Evolutionary conservation across 1,140 invertebrate species (phyloP).

Genomic region (Calycopis cecrops): DNA sequence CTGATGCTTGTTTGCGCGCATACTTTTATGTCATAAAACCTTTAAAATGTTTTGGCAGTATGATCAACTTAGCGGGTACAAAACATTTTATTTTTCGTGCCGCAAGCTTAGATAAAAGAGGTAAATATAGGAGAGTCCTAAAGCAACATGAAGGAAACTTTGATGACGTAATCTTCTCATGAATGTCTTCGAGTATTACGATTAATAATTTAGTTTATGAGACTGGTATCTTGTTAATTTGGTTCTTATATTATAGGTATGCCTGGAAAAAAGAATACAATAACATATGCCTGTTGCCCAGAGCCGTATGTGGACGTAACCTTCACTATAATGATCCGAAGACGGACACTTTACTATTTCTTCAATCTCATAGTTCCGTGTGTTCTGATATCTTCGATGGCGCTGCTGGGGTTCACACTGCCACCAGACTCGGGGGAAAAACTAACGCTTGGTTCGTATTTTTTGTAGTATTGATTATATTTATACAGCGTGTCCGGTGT

Average conservation of each 20-base stretch:
- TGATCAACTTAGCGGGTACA: no score
- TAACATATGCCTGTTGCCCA: slow-evolving; percentile 89
- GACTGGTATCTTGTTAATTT: background rate
- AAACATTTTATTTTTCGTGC: no score
- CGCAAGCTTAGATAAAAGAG: no score
- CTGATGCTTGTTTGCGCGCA: no score
- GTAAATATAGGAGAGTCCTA: no score
- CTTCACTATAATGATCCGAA: slow-evolving; percentile 96
- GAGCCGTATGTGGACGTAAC: slow-evolving; percentile 98
- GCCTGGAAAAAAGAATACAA: slow-evolving; percentile 89
- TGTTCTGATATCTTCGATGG: slow-evolving; percentile 98
- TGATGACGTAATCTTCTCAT: no score
- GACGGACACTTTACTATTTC: slow-evolving; percentile 98
- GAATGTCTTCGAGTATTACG: no score
- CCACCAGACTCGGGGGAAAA: slow-evolving; percentile 99
- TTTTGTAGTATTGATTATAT: slow-evolving; percentile 16
- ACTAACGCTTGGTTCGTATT: slow-evolving; percentile 92
- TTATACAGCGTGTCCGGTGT: no score
- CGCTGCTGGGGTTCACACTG: slow-evolving; percentile 96
- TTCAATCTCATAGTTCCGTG: slow-evolving; percentile 99
- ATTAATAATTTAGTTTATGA: no score
- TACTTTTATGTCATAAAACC: no score
- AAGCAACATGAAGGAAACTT: no score
- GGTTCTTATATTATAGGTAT: slow-evolving; percentile 77
- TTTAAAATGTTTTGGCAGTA: no score